These are phyloP conservation scores for Malurus melanocephalus DNA, from an alignment of 2,113 vertebrate genomes.

Conservation along the genomic window DNA sequence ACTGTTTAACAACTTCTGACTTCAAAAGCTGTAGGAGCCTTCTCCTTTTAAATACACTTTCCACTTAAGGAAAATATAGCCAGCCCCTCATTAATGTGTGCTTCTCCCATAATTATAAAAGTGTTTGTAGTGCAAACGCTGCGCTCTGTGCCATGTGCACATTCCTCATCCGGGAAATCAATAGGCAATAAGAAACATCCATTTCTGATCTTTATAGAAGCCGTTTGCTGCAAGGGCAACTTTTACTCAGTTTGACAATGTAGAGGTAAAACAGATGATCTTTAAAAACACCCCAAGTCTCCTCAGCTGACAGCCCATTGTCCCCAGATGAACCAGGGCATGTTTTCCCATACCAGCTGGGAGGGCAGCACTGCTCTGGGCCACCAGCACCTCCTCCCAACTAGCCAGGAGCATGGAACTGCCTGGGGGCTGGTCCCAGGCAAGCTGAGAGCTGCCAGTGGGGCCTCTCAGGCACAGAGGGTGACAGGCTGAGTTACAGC, in stretches of 20 bases:
- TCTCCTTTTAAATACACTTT: conserved; percentile 50
- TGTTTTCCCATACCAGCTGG: not conserved
- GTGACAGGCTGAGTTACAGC: conserved; percentile 6
- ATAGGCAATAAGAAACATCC: not conserved
- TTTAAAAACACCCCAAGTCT: not conserved
- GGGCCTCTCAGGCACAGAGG: not conserved
- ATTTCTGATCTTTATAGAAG: not conserved
- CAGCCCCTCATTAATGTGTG: conserved; percentile 18
- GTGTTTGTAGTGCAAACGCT: not conserved
- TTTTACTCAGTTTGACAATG: not conserved
- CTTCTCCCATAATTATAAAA: conserved; percentile 23
- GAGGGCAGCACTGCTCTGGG: not conserved
- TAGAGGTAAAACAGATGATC: not conserved
- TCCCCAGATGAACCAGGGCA: accelerated
- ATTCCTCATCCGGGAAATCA: conserved; percentile 36
- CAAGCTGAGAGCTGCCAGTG: not conserved
- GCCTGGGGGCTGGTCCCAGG: not conserved
- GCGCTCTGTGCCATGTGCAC: not conserved
- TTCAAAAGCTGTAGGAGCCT: conserved; percentile 42
- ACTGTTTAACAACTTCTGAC: conserved; percentile 43
- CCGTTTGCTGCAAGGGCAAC: not conserved
- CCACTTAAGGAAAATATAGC: conserved; percentile 2
- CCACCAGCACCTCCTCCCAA: not conserved
- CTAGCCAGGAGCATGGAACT: accelerated
- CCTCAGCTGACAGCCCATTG: not conserved